Percentiles rank a stretch among this genome's conserved stretches.
Evolutionary conservation across 1,140 invertebrate genomes (phyloP).

Genomic region (Cyrtorhinus lividipennis): DNA sequence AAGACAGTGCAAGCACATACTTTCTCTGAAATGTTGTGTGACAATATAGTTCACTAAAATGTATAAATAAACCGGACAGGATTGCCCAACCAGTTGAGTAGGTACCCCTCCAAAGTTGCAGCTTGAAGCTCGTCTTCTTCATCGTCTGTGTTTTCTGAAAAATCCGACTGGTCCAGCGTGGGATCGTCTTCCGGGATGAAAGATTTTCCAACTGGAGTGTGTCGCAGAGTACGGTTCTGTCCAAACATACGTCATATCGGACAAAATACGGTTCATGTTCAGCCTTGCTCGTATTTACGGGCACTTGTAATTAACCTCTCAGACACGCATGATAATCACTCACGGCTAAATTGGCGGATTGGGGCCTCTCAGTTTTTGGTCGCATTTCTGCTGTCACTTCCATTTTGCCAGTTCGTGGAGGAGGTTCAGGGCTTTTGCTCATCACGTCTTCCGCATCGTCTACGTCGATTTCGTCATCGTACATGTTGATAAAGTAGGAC

Average conservation of each 20-base stretch:
- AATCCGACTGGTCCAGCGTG: conserved; percentile 13
- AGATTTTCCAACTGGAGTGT: background rate
- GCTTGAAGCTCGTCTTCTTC: conserved; percentile 23
- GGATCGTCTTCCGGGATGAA: background rate
- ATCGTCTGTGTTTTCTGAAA: conserved; percentile 24
- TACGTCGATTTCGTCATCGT: conserved; percentile 25
- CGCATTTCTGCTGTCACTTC: conserved; percentile 11
- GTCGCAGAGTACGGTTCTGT: too few relatives aligned
- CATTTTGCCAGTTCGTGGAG: background rate
- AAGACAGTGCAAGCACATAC: background rate
- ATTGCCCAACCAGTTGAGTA: background rate
- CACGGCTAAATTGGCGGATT: conserved; percentile 9
- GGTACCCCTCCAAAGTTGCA: conserved; percentile 23
- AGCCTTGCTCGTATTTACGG: too few relatives aligned
- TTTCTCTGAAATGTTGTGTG: background rate
- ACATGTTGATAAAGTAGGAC: conserved; percentile 20
- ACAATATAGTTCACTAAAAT: background rate
- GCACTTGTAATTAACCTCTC: too few relatives aligned
- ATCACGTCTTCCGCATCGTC: conserved; percentile 25
- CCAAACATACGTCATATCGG: background rate
- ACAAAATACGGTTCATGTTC: background rate
- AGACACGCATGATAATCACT: too few relatives aligned
- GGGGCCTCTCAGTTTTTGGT: conserved; percentile 4
- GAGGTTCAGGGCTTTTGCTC: conserved; percentile 4
- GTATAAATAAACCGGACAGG: background rate